A percentile compares a stretch with the other conserved stretches of the same genome.
phyloP scores from a whole-genome alignment of 2,888 invertebrate species.

The Bellardia bayeri region DNA sequence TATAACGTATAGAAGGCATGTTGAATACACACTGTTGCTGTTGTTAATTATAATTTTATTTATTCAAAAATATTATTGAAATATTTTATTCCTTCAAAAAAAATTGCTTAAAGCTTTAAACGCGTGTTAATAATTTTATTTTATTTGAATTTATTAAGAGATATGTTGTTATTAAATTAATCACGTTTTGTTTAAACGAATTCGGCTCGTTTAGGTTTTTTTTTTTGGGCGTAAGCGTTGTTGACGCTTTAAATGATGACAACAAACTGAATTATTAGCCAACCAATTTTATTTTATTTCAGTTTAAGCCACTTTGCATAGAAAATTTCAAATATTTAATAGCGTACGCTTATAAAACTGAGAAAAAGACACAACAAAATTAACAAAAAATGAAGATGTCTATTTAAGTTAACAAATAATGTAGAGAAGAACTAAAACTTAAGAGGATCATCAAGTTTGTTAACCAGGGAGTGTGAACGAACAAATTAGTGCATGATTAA shows the following conservation, averaged over 20 bases:
- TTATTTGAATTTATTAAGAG: neutral
- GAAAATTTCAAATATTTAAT: constrained; percentile 1
- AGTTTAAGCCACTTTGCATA: constrained; percentile 28
- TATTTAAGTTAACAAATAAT: constrained; percentile 10
- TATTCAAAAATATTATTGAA: neutral
- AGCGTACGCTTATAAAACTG: constrained; percentile 1
- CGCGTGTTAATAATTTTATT: constrained; percentile 36
- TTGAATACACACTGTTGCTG: constrained; percentile 22
- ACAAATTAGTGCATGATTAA: no score
- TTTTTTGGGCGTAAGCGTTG: constrained; percentile 31
- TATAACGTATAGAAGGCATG: constrained; percentile 81
- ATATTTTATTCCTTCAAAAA: neutral
- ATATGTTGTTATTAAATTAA: constrained; percentile 20
- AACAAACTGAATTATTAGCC: constrained; percentile 63
- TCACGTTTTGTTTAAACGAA: constrained; percentile 38
- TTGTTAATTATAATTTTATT: neutral
- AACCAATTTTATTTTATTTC: constrained; percentile 50
- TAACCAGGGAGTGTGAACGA: no score
- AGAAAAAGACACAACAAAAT: constrained; percentile 27
- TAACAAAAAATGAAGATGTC: neutral
- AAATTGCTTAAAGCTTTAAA: neutral
- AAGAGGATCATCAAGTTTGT: constrained; percentile 27
- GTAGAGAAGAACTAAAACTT: neutral
- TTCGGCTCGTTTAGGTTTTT: neutral
- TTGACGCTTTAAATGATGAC: constrained; percentile 56